Percentiles rank a stretch among this genome's conserved stretches.
Conservation (phyloP, 2,888 invertebrate genomes). For the Yponomeuta cagnagella region DNA sequence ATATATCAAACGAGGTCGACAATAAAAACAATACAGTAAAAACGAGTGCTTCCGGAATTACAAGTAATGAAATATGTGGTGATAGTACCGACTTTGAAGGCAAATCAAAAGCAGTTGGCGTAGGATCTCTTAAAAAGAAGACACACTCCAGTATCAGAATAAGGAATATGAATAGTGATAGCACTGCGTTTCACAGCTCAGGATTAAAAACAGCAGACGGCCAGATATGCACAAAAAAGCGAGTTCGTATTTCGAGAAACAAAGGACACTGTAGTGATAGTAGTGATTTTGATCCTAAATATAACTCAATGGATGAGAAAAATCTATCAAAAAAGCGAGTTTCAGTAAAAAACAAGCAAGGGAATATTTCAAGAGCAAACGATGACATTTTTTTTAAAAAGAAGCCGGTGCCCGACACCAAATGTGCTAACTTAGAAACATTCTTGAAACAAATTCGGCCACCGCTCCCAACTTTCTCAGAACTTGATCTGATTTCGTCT, state of each 20-base stretch:
- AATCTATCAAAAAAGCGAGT: neutral
- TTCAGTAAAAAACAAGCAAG: neutral
- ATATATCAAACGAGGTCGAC: neutral
- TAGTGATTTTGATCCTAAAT: neutral
- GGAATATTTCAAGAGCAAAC: neutral
- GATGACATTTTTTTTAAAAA: neutral
- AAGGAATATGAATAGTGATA: neutral
- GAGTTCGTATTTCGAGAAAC: neutral
- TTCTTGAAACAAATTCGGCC: neutral
- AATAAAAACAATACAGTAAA: neutral
- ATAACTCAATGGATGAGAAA: neutral
- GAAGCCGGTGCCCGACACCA: neutral
- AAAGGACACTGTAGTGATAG: neutral
- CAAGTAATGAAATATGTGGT: neutral
- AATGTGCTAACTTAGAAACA: neutral
- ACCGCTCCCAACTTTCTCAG: neutral
- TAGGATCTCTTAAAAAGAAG: neutral
- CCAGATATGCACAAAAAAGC: neutral
- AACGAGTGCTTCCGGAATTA: neutral
- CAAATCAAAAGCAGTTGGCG: neutral
- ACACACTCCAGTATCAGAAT: neutral
- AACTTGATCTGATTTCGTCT: neutral
- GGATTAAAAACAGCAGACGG: neutral
- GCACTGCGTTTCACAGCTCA: neutral
- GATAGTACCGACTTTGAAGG: neutral